phyloP scores from a whole-genome alignment of 2,113 vertebrate genomes.

The Corythornis madagascariensis region DNA sequence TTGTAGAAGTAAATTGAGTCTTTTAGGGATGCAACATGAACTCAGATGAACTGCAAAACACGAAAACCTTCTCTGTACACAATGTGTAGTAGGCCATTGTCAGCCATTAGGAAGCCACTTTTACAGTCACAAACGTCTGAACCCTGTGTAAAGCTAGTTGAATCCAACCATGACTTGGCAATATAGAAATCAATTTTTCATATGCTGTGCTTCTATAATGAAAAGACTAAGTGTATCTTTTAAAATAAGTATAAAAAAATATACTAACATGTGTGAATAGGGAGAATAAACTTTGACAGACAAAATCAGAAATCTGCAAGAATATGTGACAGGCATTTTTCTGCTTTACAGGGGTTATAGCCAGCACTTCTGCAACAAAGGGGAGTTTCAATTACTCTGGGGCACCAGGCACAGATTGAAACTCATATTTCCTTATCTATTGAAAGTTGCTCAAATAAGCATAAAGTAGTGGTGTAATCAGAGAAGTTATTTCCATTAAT shows the following conservation, averaged over 20 bases:
- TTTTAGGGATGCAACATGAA: background rate
- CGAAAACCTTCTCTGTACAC: background rate
- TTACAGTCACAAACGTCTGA: background rate
- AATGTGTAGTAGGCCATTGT: background rate
- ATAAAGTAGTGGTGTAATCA: conserved; percentile 60
- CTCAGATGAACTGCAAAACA: background rate
- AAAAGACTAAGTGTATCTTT: background rate
- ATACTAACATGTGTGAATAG: background rate
- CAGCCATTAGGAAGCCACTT: background rate
- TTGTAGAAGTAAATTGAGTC: background rate
- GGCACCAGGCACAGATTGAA: conserved; percentile 67
- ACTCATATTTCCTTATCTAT: conserved; percentile 66
- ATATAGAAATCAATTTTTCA: background rate
- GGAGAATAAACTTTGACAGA: conserved; percentile 34
- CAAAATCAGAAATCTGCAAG: conserved; percentile 9
- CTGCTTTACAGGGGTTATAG: conserved; percentile 23
- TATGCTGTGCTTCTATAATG: background rate
- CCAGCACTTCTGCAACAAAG: conserved; percentile 54
- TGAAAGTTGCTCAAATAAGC: conserved; percentile 66
- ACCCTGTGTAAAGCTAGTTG: background rate
- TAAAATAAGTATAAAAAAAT: background rate
- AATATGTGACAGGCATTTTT: background rate
- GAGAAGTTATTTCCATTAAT: conserved; percentile 59
- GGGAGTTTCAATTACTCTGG: conserved; percentile 64
- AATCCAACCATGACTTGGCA: background rate